A percentile compares a stretch with the other conserved stretches of the same genome.
These are phyloP conservation scores for Botia almorhae DNA, from an alignment of 2,797 vertebrate species.

Conservation along the genomic window DNA sequence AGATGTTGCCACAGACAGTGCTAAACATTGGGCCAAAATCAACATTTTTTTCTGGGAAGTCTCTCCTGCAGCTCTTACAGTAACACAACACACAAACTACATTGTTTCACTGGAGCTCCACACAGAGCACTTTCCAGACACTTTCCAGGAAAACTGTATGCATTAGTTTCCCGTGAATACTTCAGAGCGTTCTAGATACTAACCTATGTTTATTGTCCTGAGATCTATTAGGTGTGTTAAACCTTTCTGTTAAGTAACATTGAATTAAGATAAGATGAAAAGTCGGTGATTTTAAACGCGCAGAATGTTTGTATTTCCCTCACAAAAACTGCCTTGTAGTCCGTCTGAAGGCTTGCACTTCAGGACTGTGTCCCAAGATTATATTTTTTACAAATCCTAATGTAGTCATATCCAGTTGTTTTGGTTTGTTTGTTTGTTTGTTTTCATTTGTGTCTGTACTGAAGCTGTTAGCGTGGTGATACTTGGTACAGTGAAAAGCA, in stretches of 20 bases:
- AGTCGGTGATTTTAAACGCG: too few relatives aligned
- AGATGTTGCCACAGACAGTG: conserved; percentile 5
- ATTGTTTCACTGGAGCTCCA: background rate
- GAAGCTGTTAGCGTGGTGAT: background rate
- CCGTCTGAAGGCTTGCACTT: too few relatives aligned
- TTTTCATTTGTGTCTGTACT: background rate
- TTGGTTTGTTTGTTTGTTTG: background rate
- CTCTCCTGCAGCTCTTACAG: conserved; percentile 25
- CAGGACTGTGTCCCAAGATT: too few relatives aligned
- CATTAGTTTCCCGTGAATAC: background rate
- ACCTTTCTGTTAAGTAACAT: background rate
- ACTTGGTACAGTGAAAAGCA: background rate
- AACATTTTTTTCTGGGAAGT: conserved; percentile 37
- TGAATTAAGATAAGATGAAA: too few relatives aligned
- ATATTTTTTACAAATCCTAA: background rate
- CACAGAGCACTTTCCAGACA: background rate
- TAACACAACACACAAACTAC: conserved; percentile 17
- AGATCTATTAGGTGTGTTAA: background rate
- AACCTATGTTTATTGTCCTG: background rate
- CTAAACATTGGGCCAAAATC: conserved; percentile 3
- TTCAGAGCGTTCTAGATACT: background rate
- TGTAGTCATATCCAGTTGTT: too few relatives aligned
- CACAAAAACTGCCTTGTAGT: too few relatives aligned
- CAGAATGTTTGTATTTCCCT: too few relatives aligned
- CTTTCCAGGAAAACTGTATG: conserved; percentile 1